Conservation (phyloP, 2,888 invertebrate species). For the Pachycephus smyrnensis region DNA sequence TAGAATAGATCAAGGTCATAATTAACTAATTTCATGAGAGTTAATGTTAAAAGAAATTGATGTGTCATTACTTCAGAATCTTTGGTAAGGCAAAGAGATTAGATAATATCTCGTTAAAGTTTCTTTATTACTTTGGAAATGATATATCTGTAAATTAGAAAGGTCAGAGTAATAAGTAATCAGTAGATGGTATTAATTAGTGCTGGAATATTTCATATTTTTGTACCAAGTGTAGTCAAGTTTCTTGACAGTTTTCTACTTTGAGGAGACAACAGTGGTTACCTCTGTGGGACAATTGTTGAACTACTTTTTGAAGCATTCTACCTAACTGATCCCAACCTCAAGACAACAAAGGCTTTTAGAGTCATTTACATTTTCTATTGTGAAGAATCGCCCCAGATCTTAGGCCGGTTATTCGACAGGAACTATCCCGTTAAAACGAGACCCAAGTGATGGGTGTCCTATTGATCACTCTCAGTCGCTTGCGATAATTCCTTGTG, state of each 20-base stretch:
- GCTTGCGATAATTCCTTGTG: slow-evolving; percentile 2
- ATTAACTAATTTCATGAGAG: not conserved
- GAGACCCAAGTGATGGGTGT: slow-evolving; percentile 5
- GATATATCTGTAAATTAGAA: not conserved
- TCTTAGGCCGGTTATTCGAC: not conserved
- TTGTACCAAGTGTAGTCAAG: not conserved
- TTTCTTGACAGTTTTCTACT: not conserved
- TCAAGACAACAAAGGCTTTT: not conserved
- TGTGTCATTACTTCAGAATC: too few species aligned
- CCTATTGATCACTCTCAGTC: not conserved
- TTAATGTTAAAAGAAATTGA: not conserved
- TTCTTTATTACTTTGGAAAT: not conserved
- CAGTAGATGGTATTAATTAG: not conserved
- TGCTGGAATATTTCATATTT: not conserved
- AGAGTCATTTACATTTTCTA: slow-evolving; percentile 7
- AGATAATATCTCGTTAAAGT: not conserved
- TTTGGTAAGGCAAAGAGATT: not conserved
- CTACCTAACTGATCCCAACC: not conserved
- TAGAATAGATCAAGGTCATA: not conserved
- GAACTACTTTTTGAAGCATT: not conserved
- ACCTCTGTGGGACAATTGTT: not conserved
- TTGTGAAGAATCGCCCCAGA: not conserved
- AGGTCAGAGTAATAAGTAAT: not conserved
- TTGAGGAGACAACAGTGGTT: not conserved
- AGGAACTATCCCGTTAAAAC: slow-evolving; percentile 1